These are phyloP conservation scores for Cossypha caffra DNA, from an alignment of 2,797 vertebrate genomes.

Conservation along the genomic window DNA sequence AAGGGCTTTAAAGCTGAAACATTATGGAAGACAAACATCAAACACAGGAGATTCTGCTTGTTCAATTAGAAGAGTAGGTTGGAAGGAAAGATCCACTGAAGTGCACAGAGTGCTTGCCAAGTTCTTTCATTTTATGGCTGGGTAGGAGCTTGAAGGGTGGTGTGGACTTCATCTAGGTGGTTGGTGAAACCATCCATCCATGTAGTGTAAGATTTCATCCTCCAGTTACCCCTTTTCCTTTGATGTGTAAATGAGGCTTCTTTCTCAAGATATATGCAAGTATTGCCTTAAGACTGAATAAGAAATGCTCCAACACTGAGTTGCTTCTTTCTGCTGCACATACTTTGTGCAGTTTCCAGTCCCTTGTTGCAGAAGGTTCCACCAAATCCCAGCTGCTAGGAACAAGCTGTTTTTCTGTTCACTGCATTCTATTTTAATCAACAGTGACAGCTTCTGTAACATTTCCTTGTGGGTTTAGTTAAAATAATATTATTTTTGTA, in stretches of 20 bases:
- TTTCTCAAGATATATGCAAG: not conserved
- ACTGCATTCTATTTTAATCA: not conserved
- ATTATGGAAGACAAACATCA: not conserved
- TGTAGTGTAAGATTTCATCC: not conserved
- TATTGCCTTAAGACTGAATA: not conserved
- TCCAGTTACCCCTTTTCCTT: not conserved
- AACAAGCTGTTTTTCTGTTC: not conserved
- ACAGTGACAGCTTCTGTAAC: not conserved
- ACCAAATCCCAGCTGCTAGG: not conserved
- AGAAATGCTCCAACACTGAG: not conserved
- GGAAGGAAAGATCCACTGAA: not conserved
- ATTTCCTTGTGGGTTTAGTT: not conserved
- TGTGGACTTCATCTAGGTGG: not conserved
- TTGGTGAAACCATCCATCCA: not conserved
- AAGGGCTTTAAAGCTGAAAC: not conserved
- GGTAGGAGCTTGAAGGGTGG: not conserved
- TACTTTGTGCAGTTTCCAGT: not conserved
- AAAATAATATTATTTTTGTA: not conserved
- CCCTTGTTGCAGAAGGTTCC: not conserved
- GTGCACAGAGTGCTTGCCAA: not conserved
- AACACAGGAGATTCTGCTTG: not conserved
- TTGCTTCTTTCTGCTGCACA: not conserved
- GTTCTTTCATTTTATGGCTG: not conserved
- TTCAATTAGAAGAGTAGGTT: not conserved
- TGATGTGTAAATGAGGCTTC: not conserved